Base-by-base conservation (phyloP, 2,888 invertebrate species). In the Aphrophora alni region DNA sequence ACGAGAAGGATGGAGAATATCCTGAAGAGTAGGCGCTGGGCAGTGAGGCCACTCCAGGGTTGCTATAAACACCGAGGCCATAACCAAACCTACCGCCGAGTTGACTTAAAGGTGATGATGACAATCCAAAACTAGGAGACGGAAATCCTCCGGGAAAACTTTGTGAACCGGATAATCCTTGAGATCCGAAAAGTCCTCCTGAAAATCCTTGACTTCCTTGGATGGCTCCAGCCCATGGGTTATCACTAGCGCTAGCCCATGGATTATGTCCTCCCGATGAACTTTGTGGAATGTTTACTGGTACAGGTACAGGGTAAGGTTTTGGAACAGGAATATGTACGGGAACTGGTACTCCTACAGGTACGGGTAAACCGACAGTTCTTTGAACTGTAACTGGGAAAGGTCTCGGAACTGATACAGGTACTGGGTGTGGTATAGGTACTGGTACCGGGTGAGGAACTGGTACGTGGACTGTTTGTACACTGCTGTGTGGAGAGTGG, bases 301-400 rank as follows among this genome's bases (percentile, higher is more conserved):
- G 73, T 14, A 83, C 75, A 0, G 82, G 77, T 5, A 83, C 80
- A 0, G 84, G 80, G 44, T 83, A 81, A 14, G 83, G 82, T 24
- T 71, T 80, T 12, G 80, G 80, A 17, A 75, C 80, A 14, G 78
- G 78, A 38, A 79, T 33, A 14, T 79, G n/a, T 59, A 79, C 74
- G 0, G 78, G 78, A 17, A 79, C 78, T 2, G 78, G 78, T 28
- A 79, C 74, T 0, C 78, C 78, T 14, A 79, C 78, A 14, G 78
- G 78, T n/a, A 79, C 74, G 1, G 78, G 78, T 17, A 79, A 68
- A 1, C 78, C 78, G n/a, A 79, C 78, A 0, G 78, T 71, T 51
- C 74, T 79, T 68, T 79, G 78, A 24, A 79, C 78, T 0, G 78
- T 59, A 1, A 79, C 78, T 7, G 78, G 78, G 74, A 79, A 79